These are phyloP conservation scores for Chrysotoxum bicinctum DNA, from an alignment of 2,888 invertebrate genomes.

Conservation along the genomic window DNA sequence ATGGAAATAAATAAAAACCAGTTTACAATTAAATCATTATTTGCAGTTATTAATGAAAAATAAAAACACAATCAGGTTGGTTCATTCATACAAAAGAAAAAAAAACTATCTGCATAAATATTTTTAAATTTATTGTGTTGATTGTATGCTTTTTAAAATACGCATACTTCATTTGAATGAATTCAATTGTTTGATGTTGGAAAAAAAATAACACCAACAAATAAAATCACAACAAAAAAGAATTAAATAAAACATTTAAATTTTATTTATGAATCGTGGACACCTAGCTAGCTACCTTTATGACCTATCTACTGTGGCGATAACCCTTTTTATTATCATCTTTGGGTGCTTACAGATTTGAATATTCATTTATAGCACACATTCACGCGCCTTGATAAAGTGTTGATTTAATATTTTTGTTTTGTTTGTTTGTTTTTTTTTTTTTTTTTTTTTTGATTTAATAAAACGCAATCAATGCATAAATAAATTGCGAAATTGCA, in stretches of 20 bases:
- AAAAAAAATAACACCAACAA: not conserved
- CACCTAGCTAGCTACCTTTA: not conserved
- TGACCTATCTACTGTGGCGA: not conserved
- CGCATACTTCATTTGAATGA: slow-evolving; percentile 9
- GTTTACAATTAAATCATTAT: not conserved
- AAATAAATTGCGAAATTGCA: not conserved
- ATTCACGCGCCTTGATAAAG: not conserved
- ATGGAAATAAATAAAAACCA: not conserved
- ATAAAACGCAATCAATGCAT: slow-evolving; percentile 3
- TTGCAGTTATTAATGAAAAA: slow-evolving; percentile 7
- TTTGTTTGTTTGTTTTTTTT: not conserved
- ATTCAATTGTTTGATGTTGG: slow-evolving; percentile 5
- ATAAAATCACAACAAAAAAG: slow-evolving; percentile 1
- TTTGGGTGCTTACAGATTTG: not conserved
- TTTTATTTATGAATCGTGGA: slow-evolving; percentile 6
- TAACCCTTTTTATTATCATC: slow-evolving; percentile 7
- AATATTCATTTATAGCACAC: slow-evolving; percentile 16
- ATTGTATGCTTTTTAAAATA: slow-evolving; percentile 11
- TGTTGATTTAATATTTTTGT: not conserved
- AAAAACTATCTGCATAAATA: not conserved
- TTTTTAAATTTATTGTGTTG: slow-evolving; percentile 24
- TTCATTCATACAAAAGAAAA: not conserved
- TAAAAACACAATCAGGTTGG: not conserved
- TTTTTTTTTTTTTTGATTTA: not conserved
- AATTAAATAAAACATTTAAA: not conserved